These are phyloP conservation scores for Koerneria pararmatus DNA, from an alignment of 2,888 invertebrate species.

Conservation along the genomic window DNA sequence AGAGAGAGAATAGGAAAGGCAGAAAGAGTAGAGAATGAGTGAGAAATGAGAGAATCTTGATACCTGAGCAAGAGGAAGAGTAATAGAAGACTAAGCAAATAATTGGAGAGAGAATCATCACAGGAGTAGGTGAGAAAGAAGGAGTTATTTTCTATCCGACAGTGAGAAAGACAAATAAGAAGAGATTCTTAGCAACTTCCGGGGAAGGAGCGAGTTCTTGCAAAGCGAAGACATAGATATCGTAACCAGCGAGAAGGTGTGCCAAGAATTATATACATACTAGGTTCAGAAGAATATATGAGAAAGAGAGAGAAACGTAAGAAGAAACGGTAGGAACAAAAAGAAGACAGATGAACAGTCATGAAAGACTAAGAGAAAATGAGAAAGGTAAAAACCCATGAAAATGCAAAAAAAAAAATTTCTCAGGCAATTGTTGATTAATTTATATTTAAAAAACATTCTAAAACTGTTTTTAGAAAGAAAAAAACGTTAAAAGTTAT, in stretches of 20 bases:
- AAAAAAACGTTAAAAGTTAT: background rate
- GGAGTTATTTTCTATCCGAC: too few relatives aligned
- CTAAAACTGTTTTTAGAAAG: background rate
- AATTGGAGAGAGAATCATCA: too few relatives aligned
- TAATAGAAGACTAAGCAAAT: too few relatives aligned
- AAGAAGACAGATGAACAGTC: conserved; percentile 1
- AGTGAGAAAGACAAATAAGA: too few relatives aligned
- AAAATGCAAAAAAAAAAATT: background rate
- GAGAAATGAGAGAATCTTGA: too few relatives aligned
- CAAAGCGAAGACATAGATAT: too few relatives aligned
- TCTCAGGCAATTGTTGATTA: background rate
- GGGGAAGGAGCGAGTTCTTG: too few relatives aligned
- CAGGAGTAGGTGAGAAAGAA: too few relatives aligned
- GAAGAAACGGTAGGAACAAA: background rate
- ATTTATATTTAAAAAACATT: background rate
- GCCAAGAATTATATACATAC: background rate
- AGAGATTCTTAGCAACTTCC: too few relatives aligned
- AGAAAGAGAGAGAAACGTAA: conserved; percentile 10
- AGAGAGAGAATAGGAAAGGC: conserved; percentile 4
- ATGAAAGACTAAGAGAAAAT: conserved; percentile 5
- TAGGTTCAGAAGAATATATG: background rate
- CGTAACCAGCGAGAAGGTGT: too few relatives aligned
- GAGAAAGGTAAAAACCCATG: background rate
- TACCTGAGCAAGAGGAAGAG: too few relatives aligned
- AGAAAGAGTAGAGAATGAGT: background rate